These are phyloP conservation scores for Falco cherrug DNA, from an alignment of 2,797 vertebrate species.

Conservation along the genomic window DNA sequence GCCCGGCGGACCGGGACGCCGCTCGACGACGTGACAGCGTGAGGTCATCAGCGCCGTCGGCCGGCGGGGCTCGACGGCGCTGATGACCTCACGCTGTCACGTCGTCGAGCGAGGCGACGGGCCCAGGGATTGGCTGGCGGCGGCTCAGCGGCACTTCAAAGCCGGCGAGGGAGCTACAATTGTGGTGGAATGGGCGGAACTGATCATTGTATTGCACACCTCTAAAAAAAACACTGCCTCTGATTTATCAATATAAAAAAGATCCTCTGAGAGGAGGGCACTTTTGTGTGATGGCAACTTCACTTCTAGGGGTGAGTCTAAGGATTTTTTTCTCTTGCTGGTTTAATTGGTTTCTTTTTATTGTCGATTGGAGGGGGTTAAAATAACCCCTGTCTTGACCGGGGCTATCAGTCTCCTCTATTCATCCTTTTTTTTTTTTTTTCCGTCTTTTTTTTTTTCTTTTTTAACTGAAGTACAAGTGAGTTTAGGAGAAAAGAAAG, in stretches of 20 bases:
- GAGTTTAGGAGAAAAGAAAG: slow-evolving; percentile 79
- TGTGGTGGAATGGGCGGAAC: slow-evolving; percentile 99
- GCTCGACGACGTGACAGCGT: slow-evolving; percentile 83
- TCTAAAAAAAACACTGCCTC: slow-evolving; percentile 98
- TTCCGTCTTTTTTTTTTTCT: slow-evolving; percentile 59
- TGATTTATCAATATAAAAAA: slow-evolving; percentile 99
- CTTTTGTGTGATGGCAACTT: slow-evolving; percentile 99
- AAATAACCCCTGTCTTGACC: slow-evolving; percentile 87
- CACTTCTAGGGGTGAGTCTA: slow-evolving; percentile 99
- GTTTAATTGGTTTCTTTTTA: slow-evolving; percentile 96
- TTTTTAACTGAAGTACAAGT: slow-evolving; percentile 77
- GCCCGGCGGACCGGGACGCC: slow-evolving; percentile 37
- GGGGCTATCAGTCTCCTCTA: slow-evolving; percentile 86
- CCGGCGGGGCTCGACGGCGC: slow-evolving; percentile 58
- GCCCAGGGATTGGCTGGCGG: slow-evolving; percentile 91
- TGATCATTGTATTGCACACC: slow-evolving; percentile 99
- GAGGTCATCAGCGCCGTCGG: slow-evolving; percentile 87
- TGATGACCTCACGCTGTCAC: slow-evolving; percentile 91
- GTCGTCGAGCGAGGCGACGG: slow-evolving; percentile 83
- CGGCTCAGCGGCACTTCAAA: slow-evolving; percentile 99
- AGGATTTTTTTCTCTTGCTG: slow-evolving; percentile 92
- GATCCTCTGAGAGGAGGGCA: slow-evolving; percentile 99
- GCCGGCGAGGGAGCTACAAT: slow-evolving; percentile 97
- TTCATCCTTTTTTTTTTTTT: slow-evolving; percentile 68
- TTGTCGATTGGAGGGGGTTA: slow-evolving; percentile 92